Conservation (phyloP, 2,888 invertebrate genomes). For the Eremobia ochroleuca region DNA sequence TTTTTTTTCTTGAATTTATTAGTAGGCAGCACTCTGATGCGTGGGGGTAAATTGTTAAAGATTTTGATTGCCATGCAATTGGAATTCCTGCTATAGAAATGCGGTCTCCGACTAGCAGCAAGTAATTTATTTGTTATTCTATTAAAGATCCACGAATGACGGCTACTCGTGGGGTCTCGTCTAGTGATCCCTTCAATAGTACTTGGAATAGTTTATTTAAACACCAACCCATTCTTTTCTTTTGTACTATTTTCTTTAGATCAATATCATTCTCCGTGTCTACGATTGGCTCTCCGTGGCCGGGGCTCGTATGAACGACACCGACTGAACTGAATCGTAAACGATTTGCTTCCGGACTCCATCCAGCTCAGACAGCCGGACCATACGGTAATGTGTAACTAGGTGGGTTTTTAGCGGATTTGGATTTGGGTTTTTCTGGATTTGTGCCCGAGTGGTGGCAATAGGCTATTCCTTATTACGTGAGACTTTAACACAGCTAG, state of each 20-base stretch:
- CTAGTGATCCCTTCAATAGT: not conserved
- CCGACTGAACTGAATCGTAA: constrained; percentile 37
- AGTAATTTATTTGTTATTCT: no score
- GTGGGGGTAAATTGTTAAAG: no score
- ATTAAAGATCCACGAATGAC: not conserved
- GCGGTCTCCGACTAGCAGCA: no score
- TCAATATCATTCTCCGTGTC: not conserved
- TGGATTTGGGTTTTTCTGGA: not conserved
- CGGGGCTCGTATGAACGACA: not conserved
- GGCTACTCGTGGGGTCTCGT: no score
- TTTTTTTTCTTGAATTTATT: no score
- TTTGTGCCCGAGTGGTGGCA: not conserved
- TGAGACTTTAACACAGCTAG: not conserved
- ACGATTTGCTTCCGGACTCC: constrained; percentile 31
- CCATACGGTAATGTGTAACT: constrained; percentile 28
- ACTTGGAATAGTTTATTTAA: not conserved
- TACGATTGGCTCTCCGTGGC: not conserved
- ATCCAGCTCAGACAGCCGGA: constrained; percentile 25
- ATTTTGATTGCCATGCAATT: no score
- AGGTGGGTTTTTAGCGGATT: not conserved
- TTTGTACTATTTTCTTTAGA: not conserved
- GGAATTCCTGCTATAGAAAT: no score
- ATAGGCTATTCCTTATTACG: not conserved
- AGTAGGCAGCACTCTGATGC: no score
- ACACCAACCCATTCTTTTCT: not conserved